phyloP scores from a whole-genome alignment of 2,797 vertebrate genomes.

The Meriones psammophilus region DNA sequence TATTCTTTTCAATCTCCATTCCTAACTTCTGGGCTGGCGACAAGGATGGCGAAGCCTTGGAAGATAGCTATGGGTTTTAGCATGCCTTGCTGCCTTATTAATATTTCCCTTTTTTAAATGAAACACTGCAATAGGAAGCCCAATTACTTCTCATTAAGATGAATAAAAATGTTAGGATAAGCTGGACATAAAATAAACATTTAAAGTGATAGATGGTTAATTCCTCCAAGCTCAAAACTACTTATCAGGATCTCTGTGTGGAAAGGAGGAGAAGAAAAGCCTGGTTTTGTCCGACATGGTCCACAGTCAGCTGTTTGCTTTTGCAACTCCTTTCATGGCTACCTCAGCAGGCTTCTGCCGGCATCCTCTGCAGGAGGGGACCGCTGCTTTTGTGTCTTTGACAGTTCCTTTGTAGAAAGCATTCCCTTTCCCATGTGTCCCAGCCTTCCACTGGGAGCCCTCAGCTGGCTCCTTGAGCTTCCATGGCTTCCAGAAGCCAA shows the following conservation, averaged over 20 bases:
- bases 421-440: not conserved
- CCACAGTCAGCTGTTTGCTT: slow-evolving; percentile 30
- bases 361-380: accelerated
- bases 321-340: not conserved
- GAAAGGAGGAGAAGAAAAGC: slow-evolving; percentile 77
- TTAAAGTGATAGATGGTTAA: slow-evolving; percentile 83
- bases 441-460: not conserved
- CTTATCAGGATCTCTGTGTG: slow-evolving; percentile 79
- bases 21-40: slow-evolving; percentile 78
- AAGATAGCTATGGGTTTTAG: slow-evolving; percentile 73
- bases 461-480: not conserved
- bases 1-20: slow-evolving; percentile 80
- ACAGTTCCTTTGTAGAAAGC: not conserved
- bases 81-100: slow-evolving; percentile 76
- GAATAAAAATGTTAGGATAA: slow-evolving; percentile 85
- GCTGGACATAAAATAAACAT: slow-evolving; percentile 83
- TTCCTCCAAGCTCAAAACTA: slow-evolving; percentile 77
- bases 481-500: not conserved
- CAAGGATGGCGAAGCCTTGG: slow-evolving; percentile 64
- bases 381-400: not conserved
- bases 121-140: slow-evolving; percentile 82
- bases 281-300: slow-evolving; percentile 64
- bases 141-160: slow-evolving; percentile 84
- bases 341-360: slow-evolving; percentile 61
- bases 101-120: slow-evolving; percentile 71